Conservation (phyloP, 1,140 invertebrate species). For the Limonius californicus region DNA sequence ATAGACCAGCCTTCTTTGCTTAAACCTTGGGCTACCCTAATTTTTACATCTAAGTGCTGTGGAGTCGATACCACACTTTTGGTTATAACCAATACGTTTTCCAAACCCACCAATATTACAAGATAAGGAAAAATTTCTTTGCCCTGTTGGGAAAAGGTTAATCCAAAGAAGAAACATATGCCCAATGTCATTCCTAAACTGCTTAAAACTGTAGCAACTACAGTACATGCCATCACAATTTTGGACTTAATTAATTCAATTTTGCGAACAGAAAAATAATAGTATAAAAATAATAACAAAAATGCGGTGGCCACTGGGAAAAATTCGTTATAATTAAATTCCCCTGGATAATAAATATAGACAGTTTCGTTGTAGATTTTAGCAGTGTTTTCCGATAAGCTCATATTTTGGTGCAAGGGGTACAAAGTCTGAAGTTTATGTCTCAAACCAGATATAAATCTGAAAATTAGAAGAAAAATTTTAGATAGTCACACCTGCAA, state of each 20-base stretch:
- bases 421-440: constrained; percentile 67
- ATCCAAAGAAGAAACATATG: constrained; percentile 88
- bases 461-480: constrained; percentile 52
- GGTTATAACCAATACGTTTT: constrained; percentile 93
- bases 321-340: constrained; percentile 83
- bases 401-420: constrained; percentile 60
- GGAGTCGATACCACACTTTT: constrained; percentile 93
- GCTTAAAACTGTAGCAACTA: constrained; percentile 81
- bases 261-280: constrained; percentile 93
- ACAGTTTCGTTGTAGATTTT: constrained; percentile 53
- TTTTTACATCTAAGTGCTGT: constrained; percentile 87
- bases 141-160: constrained; percentile 68
- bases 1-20: constrained; percentile 96
- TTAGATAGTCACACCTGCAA: too few species aligned
- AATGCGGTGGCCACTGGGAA: constrained; percentile 82
- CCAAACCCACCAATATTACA: constrained; percentile 89
- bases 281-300: constrained; percentile 80
- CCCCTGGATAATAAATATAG: constrained; percentile 81
- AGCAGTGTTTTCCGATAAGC: constrained; percentile 25
- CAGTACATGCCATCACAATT: constrained; percentile 83
- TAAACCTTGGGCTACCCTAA: constrained; percentile 86
- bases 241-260: constrained; percentile 93
- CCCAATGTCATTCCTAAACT: constrained; percentile 92
- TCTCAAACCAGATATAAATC: constrained; percentile 73
- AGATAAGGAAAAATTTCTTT: constrained; percentile 93